phyloP scores from a whole-genome alignment of 2,797 vertebrate genomes.

The Botia almorhae region DNA sequence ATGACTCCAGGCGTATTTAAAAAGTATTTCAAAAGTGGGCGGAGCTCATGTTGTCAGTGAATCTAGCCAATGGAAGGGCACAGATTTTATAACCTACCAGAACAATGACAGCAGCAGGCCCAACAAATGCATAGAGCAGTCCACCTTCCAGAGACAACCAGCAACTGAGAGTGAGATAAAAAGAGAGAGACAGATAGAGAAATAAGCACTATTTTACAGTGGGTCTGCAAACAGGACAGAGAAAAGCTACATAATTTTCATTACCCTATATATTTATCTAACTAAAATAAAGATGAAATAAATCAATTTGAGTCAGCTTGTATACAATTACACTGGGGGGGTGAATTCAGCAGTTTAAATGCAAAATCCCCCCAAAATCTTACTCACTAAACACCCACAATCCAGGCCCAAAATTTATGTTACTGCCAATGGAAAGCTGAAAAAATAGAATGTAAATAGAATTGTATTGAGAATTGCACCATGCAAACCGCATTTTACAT shows the following conservation, averaged over 20 bases:
- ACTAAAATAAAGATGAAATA: no score
- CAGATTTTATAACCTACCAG: constrained; percentile 81
- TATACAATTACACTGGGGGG: no score
- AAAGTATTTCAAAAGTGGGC: constrained; percentile 21
- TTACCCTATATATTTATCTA: no score
- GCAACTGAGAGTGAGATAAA: constrained; percentile 78
- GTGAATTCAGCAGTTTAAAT: no score
- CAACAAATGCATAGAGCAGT: constrained; percentile 95
- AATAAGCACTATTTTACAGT: not conserved
- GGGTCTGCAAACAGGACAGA: no score
- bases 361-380: not conserved
- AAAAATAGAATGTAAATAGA: not conserved
- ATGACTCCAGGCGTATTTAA: constrained; percentile 1
- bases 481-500: not conserved
- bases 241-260: no score
- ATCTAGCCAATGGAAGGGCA: constrained; percentile 7
- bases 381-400: constrained; percentile 1
- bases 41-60: constrained; percentile 10
- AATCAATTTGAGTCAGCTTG: no score
- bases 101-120: constrained; percentile 95
- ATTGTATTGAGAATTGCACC: not conserved
- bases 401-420: not conserved
- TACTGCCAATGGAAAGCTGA: no score
- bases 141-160: constrained; percentile 97
- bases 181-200: not conserved